Base-by-base conservation (phyloP, 2,888 invertebrate species). In the Drosophila hamatofila region DNA sequence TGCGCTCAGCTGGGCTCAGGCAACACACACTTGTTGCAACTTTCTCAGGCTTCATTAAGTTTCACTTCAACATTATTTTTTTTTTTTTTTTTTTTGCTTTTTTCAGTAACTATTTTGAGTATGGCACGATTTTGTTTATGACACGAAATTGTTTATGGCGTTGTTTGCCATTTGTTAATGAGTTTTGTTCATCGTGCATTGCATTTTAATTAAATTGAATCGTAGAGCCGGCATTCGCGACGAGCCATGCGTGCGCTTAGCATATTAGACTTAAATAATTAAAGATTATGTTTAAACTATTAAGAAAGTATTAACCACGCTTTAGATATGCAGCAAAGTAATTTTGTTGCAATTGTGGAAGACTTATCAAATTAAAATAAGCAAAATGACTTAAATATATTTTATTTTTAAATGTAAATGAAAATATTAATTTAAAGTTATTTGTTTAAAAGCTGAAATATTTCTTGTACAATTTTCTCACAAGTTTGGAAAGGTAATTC, bases 21-120 rank as follows among this genome's bases (percentile, higher is more conserved):
- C 61, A 51, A 21, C 62, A 66, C 63, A 18, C 62, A 66, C 63
- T 73, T 16, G 62, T 73, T 16, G 62, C 81, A 89, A 86, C 86
- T 86, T 86, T 86, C 86, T 86, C 90, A 86, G 81, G 88, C 89
- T 86, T 89, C 88, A 89, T 86, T 86, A 86, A 86, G 90, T 86
- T 86, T 86, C 86, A 83, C 90, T 84, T 88, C 68, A 51, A 55
- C 57, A 33, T 57, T 30, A 9, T 35, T 16, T 35, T 35, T 5
- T 35, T 33, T 33, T 30, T 56, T 27, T 3, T 35, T 52, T 7
- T 16, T n/a, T 18, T 21, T 33, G n/a, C n/a, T 35, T 11, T 35
- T 48, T 48, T 37, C 18, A 72, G 66, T 73, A 63, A 61, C 56
- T 69, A 74, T 70, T 83, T 80, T 69, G 72, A 64, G 77, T 77